These are phyloP conservation scores for Erebia aethiops DNA, from an alignment of 2,888 invertebrate species.

Conservation along the genomic window DNA sequence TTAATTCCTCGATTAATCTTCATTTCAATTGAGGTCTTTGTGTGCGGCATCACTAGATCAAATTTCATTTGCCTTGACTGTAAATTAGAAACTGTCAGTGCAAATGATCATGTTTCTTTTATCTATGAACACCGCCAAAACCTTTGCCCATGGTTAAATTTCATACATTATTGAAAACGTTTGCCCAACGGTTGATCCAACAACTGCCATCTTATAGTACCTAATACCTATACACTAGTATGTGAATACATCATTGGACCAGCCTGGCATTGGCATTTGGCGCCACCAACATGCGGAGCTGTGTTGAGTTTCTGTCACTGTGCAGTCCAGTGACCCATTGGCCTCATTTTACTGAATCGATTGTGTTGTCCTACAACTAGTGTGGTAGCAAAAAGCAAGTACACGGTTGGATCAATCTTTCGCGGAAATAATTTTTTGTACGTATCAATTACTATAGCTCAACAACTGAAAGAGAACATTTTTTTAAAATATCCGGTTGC, in stretches of 20 bases:
- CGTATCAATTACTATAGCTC: slow-evolving; percentile 2
- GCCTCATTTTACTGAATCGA: slow-evolving; percentile 63
- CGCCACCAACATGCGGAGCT: not conserved
- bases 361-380: slow-evolving; percentile 46
- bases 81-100: slow-evolving; percentile 34
- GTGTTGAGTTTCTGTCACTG: slow-evolving; percentile 35
- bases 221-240: no score
- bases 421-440: slow-evolving; percentile 26
- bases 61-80: slow-evolving; percentile 35
- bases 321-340: slow-evolving; percentile 55
- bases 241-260: no score
- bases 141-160: not conserved
- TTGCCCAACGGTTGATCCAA: not conserved
- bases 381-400: slow-evolving; percentile 20
- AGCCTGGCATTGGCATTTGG: slow-evolving; percentile 2
- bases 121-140: slow-evolving; percentile 1
- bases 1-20: slow-evolving; percentile 11
- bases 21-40: slow-evolving; percentile 30
- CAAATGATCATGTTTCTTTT: slow-evolving; percentile 17
- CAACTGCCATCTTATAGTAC: no score
- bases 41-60: slow-evolving; percentile 20
- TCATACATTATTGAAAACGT: not conserved
- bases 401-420: slow-evolving; percentile 22
- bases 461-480: not conserved
- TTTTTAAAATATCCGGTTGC: not conserved